Evolutionary conservation across 2,113 vertebrate species (phyloP), one percentile per base, ranked within the genome.

Genomic region (Sialia sialis): DNA sequence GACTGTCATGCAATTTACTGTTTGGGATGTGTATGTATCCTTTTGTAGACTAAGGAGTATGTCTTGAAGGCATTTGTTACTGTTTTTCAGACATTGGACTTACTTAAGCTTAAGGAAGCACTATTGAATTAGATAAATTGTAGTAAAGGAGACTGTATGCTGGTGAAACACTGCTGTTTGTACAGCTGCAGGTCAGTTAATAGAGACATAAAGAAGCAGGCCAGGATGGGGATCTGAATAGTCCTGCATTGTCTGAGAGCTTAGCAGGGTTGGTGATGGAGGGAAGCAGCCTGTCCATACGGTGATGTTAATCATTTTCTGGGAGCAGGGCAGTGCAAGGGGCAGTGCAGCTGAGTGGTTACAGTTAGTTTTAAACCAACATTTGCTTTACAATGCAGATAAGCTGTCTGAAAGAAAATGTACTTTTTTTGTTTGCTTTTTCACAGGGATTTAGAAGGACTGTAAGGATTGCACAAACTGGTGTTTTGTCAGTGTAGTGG

Each of bases 181-280:
- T 89, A 81, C 84, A 93, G 96, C 91, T 95, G 95, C 94, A 82
- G 93, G 78, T 81, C 80, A 58, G 74, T 96, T 95, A 85, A 93
- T 75, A 74, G 87, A 86, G 77, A 80, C 81, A 68, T 89, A 75
- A 91, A 95, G 94, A 89, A 85, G 8, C 60, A 87, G 77, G 43
- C 51, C 63, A 70, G 76, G 92, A 93, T 78, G 85, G 74, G 51
- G 79, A 74, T 90, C 51, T 79, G 87, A 92, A 87, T 96, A 94
- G 96, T 91, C 73, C 66, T 85, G 3, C 70, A 84, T 83, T 95
- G 97, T 96, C 63, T 96, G 88, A 70, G 86, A 96, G 82, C 29
- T 60, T 75, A 76, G 77, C 27, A n/a, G 84, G 85, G 58, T 59
- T 89, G 91, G 26, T 54, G 67, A 1, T 73, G 84, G 84, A 67